Base-by-base conservation (phyloP, 2,888 invertebrate species). In the Lypha dubia region DNA sequence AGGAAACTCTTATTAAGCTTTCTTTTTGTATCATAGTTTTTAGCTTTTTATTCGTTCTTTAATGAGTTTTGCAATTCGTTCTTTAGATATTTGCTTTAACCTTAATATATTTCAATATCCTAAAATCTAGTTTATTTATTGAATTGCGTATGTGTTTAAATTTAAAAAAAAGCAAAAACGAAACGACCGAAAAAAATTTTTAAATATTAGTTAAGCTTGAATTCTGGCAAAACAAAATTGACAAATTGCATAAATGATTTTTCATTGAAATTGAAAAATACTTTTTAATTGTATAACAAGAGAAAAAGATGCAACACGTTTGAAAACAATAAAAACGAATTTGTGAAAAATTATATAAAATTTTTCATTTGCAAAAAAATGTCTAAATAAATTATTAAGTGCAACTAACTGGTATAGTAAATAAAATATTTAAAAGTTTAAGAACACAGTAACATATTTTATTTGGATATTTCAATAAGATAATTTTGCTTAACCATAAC, bases 151-250 rank as follows among this genome's bases (percentile, higher is more conserved):
- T 68, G 20, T 81, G 32, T 63, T 60, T 49, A 3, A 28, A 28
- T 4, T 28, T 68, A 51, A 44, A 32, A 71, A 73, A 41, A 8
- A 32, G n/a, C n/a, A n/a, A 38, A 56, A 41, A 22, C 58, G 17
- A 20, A 49, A 51, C 1, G 28, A 63, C 17, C 22, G 46, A 58
- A 56, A 49, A 65, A 46, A 56, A 53, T 38, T 11, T 41, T 79
- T 60, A 53, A 68, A 74, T 62, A 28, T 62, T 80, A 74, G 80
- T 80, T 81, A 74, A 81, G 74, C 80, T 68, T 74, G 62, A 81
- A 81, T 81, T 81, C 53, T 62, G 79, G 71, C 35, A 65, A 68
- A 46, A 56, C 35, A 58, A 28, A 41, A 53, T 3, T 35, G 15
- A 77, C 32, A 24, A 44, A 53, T 71, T 51, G 60, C 73, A n/a